Evolutionary conservation across 1,140 invertebrate species (phyloP).

Genomic region (Drosophila kohkoa): DNA sequence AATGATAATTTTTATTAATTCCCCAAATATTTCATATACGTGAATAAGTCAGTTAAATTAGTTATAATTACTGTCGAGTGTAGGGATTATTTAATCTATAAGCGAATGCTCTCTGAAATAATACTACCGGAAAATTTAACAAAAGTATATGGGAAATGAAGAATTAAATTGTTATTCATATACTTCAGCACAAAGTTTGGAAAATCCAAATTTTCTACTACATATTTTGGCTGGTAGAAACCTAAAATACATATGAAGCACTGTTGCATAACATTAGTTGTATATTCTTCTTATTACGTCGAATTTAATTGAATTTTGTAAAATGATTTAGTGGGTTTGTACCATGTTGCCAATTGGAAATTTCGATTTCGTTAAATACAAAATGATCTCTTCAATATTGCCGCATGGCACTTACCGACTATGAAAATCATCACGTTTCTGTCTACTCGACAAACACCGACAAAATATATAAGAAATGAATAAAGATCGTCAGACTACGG

Average conservation of each 20-base stretch:
- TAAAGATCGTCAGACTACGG: background rate
- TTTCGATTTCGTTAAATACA: constrained; percentile 56
- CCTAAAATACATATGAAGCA: background rate
- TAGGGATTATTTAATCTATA: too few relatives aligned
- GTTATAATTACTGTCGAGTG: too few relatives aligned
- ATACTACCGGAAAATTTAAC: too few relatives aligned
- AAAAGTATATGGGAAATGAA: too few relatives aligned
- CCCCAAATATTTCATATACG: too few relatives aligned
- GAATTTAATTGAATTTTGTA: background rate
- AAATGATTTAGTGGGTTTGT: constrained; percentile 35
- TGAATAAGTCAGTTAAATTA: too few relatives aligned
- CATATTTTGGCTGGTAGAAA: too few relatives aligned
- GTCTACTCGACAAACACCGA: constrained; percentile 28
- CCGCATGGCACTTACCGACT: constrained; percentile 69
- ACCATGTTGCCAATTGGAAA: constrained; percentile 63
- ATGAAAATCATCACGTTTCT: constrained; percentile 59
- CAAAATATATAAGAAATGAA: constrained; percentile 9
- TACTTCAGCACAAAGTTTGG: too few relatives aligned
- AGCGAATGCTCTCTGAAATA: too few relatives aligned
- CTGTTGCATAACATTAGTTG: constrained; percentile 17
- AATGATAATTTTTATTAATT: too few relatives aligned
- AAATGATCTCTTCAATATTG: constrained; percentile 58
- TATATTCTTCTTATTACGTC: background rate
- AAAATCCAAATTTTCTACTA: too few relatives aligned
- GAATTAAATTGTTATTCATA: too few relatives aligned